Evolutionary conservation across 1,140 invertebrate species (phyloP), one percentile per base, ranked within the genome.

Genomic region (Marisa cornuarietis): DNA sequence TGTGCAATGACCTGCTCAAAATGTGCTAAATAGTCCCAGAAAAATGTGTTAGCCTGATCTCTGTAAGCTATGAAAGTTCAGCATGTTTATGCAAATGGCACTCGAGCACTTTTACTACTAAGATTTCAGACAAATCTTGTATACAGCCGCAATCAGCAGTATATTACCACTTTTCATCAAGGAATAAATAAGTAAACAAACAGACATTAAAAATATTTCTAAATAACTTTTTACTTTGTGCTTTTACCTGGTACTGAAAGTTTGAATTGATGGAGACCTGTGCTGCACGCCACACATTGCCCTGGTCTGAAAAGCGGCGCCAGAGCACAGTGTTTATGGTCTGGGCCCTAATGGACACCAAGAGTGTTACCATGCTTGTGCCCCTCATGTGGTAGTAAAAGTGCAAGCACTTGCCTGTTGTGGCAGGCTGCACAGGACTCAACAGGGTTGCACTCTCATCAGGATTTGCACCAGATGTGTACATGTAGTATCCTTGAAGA

Each of bases 321-420:
- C 87, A 90, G 20, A 89, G 73, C 14, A 76, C 71, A 1, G 69
- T 65, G 1, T 85, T 66, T 13, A 68, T 77, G 10, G 68, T 76
- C 58, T 85, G 79, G 14, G 68, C 31, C 58, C 79, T 80, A 24
- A 79, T 49, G 58, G 84, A 85, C 24, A 89, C 81, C 79, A 86
- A 87, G 54, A 89, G 76, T 14, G 87, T 83, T 54, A 88, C 89
- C 18, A 87, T 87, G 42, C 82, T 80, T 3, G 18, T 49, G 22
- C 95, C 95, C 84, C 93, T 95, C 95, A 96, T 96, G 86, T 96
- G 95, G 85, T 92, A 94, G 92, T 92, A 96, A 87, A 96, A 95
- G 16, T 76, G 84, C 51, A 90, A 58, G 75, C 88, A 90, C 42
- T 80, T 79, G 11, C 83, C 85, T 54, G 74, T 74, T 18, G 86